Base-by-base conservation (phyloP, 2,113 vertebrate genomes). In the Menura novaehollandiae region DNA sequence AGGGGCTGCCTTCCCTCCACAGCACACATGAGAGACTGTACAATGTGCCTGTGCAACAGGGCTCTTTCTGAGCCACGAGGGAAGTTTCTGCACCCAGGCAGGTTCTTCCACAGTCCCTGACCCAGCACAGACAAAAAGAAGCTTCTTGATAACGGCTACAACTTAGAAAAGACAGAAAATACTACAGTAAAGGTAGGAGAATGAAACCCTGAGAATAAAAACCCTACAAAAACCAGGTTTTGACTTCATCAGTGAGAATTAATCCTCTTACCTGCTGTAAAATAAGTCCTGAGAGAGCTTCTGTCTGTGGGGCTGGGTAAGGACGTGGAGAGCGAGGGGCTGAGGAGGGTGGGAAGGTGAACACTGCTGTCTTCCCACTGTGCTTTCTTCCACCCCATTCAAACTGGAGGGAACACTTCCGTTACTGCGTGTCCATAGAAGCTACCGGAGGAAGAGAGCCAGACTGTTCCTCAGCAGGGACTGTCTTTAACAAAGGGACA, bases 391-490 rank as follows among this genome's bases (percentile, higher is more conserved):
- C n/a, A 83, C 10, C 51, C 37, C 59, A 28, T 63, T 94, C 85
- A 26, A 22, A 52, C 64, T 46, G 37, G 13, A 86, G 55, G 52
- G 52, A 81, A 81, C 0, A 0, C 39, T 95, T 41, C 89, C 73
- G 84, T 84, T 71, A 39, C 62, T 55, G 22, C 1, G 0, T 20
- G 10, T 55, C 68, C 84, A 63, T 27, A 84, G 91, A 77, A 80
- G 35, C 7, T 55, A 59, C 18, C 1, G 1, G 52, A 71, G 51
- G 59, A 95, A 80, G 46, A 1, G 0, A 90, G 59, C 20, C 85
- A 93, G 92, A 85, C 75, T 90, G 49, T 51, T 93, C 67, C 92
- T 62, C 91, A 91, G 85, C 83, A 93, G 62, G 88, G 92, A 66
- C 62, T 53, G 19, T 37, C 82, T 95, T 64, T 46, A 79, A 90